These are phyloP conservation scores for Chrysolina americana DNA, from an alignment of 2,888 invertebrate species.

Conservation along the genomic window DNA sequence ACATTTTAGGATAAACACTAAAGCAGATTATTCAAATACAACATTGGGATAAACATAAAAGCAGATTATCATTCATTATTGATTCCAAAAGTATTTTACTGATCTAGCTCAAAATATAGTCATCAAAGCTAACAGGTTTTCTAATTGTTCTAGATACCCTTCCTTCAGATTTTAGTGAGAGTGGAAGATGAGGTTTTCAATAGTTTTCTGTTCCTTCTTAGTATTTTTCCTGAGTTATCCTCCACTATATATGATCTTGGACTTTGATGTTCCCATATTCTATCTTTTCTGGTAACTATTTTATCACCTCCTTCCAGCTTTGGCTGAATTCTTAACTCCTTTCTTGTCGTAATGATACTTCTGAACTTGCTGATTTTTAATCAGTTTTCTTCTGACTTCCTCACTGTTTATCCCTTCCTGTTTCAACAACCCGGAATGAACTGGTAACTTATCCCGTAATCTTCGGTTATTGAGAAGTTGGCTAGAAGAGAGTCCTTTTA, in stretches of 20 bases:
- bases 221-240: not conserved
- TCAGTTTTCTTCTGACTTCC: not conserved
- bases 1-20: too few relatives aligned
- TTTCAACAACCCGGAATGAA: not conserved
- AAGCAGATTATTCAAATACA: too few relatives aligned
- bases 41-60: too few relatives aligned
- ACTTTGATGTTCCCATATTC: constrained; percentile 1
- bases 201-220: not conserved
- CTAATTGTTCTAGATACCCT: not conserved
- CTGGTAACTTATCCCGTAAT: not conserved
- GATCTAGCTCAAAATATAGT: too few relatives aligned
- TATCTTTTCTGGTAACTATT: not conserved
- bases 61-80: too few relatives aligned
- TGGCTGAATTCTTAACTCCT: not conserved
- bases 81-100: too few relatives aligned
- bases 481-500: not conserved
- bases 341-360: not conserved
- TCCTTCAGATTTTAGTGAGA: not conserved
- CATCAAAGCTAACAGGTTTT: not conserved
- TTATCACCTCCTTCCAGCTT: not conserved
- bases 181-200: too few relatives aligned
- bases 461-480: constrained; percentile 1
- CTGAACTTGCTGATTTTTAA: not conserved
- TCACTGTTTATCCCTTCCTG: not conserved
- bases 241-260: not conserved